A percentile compares a stretch with the other conserved stretches of the same genome.
phyloP scores from a whole-genome alignment of 2,113 vertebrate genomes.

The Promerops cafer region DNA sequence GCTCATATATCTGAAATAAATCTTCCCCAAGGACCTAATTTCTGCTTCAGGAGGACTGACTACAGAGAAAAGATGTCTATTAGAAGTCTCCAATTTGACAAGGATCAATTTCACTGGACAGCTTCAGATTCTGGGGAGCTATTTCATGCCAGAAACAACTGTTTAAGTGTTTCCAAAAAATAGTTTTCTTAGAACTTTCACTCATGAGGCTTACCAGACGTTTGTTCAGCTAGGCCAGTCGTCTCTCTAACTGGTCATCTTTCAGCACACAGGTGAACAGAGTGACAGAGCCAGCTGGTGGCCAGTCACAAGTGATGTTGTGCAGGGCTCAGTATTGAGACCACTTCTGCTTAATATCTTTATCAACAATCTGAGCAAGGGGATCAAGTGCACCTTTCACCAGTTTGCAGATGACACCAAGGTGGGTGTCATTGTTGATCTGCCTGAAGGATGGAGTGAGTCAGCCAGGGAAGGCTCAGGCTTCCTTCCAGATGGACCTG shows the following conservation, averaged over 20 bases:
- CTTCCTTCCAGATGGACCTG: neutral
- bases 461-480: neutral
- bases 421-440: neutral
- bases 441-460: neutral
- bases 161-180: neutral
- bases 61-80: neutral
- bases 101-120: neutral
- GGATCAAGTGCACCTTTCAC: neutral
- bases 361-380: neutral
- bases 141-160: neutral
- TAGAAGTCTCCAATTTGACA: neutral
- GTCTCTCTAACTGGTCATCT: neutral
- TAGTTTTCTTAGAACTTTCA: neutral
- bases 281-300: neutral
- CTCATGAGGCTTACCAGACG: neutral
- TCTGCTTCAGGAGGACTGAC: neutral
- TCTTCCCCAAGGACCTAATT: neutral
- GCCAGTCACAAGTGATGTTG: neutral
- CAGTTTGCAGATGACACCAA: neutral
- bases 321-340: neutral
- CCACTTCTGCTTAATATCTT: neutral
- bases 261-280: neutral
- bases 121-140: neutral
- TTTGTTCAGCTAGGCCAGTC: neutral
- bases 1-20: neutral